A percentile compares a stretch with the other conserved stretches of the same genome.
Conservation (phyloP, 2,888 invertebrate species). For the Arge pagana region DNA sequence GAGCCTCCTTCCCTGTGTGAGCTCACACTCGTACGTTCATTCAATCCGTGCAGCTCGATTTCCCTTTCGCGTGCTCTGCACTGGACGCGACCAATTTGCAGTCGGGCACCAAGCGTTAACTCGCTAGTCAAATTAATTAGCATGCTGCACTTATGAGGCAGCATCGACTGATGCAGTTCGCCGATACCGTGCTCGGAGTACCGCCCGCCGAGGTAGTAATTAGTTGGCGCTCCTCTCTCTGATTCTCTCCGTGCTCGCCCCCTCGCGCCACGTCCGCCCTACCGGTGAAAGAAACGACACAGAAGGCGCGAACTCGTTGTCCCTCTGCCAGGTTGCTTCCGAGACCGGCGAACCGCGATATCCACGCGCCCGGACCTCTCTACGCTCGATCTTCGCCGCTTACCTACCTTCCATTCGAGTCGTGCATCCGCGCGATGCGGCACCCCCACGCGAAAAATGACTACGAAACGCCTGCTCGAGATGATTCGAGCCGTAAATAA, state of each 20-base stretch:
- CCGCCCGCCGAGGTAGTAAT: conserved; percentile 26
- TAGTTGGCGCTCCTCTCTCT: conserved; percentile 23
- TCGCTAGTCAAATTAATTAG: conserved; percentile 27
- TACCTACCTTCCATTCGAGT: no score
- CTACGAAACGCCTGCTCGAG: background rate
- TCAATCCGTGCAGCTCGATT: no score
- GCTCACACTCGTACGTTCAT: no score
- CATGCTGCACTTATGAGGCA: conserved; percentile 25
- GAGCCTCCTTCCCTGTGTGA: no score
- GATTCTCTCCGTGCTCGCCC: background rate
- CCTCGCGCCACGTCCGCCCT: conserved; percentile 13
- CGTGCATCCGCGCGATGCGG: no score
- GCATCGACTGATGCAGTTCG: conserved; percentile 24
- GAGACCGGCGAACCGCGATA: no score
- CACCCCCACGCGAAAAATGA: no score
- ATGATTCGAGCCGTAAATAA: background rate
- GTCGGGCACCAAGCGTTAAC: conserved; percentile 21
- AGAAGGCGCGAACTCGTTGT: background rate
- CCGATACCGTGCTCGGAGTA: conserved; percentile 24
- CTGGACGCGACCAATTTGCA: conserved; percentile 19
- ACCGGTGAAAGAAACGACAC: conserved; percentile 11
- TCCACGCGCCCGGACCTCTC: no score
- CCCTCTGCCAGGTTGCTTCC: background rate
- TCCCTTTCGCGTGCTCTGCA: background rate
- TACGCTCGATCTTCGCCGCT: no score